A percentile compares a stretch with the other conserved stretches of the same genome.
These are phyloP conservation scores for Montipora efflorescens DNA, from an alignment of 64 coral and sea anemone genomes.

Conservation along the genomic window DNA sequence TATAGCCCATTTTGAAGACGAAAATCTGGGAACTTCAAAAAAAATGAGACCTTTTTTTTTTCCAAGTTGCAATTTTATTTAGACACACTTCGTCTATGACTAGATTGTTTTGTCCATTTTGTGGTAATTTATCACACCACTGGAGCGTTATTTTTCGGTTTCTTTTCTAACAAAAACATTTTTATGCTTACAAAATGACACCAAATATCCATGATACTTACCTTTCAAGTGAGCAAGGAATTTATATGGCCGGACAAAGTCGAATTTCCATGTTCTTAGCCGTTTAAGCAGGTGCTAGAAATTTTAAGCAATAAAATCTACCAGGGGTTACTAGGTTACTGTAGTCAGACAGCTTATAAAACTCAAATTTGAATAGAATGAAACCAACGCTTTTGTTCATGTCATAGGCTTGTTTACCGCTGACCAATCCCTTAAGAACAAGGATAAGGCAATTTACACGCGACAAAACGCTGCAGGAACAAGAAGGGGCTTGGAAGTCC, in stretches of 20 bases:
- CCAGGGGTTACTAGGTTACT: background rate
- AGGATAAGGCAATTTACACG: constrained; percentile 57
- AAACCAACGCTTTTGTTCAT: background rate
- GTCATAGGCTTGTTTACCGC: constrained; percentile 29
- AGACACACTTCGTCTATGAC: background rate
- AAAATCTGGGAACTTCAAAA: too few species aligned
- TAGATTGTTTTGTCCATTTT: background rate
- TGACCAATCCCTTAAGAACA: constrained; percentile 45
- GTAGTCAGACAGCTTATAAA: constrained; percentile 13
- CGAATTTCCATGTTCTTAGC: background rate
- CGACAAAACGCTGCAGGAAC: constrained; percentile 73
- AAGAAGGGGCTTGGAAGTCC: constrained; percentile 70
- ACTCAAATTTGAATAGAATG: background rate
- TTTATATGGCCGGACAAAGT: background rate
- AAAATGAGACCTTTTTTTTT: too few species aligned
- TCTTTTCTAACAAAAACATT: background rate
- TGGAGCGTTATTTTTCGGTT: background rate
- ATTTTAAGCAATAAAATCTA: background rate
- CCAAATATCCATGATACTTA: background rate
- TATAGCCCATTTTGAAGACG: too few species aligned
- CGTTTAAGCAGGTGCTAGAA: background rate
- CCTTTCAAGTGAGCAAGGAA: background rate
- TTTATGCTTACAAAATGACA: background rate
- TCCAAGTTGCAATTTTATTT: too few species aligned
- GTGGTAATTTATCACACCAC: background rate